A percentile compares a stretch with the other conserved stretches of the same genome.
phyloP scores from a whole-genome alignment of 2,113 vertebrate species.

The Corythoichthys haematopterus region DNA sequence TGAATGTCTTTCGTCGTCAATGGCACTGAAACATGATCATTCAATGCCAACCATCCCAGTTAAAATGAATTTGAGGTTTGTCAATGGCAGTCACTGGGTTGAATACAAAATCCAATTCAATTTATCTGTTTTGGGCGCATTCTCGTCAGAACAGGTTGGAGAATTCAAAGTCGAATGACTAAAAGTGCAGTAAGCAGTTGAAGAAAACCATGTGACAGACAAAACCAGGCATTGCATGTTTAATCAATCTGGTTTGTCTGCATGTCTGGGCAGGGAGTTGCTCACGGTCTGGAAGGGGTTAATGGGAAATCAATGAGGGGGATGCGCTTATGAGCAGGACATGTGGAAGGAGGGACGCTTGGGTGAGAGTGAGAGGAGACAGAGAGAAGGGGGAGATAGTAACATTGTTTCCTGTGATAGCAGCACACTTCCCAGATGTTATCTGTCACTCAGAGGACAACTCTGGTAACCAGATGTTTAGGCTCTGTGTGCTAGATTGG shows the following conservation, averaged over 20 bases:
- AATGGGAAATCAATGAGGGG: slow-evolving; percentile 75
- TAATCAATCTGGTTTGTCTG: slow-evolving; percentile 69
- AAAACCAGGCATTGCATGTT: slow-evolving; percentile 50
- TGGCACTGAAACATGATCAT: no score
- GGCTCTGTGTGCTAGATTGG: slow-evolving; percentile 46
- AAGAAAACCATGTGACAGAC: slow-evolving; percentile 39
- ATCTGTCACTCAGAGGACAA: slow-evolving; percentile 73
- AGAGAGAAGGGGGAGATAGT: slow-evolving; percentile 49
- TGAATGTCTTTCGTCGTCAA: no score
- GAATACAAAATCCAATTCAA: neutral
- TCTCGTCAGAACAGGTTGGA: neutral
- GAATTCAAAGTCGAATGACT: slow-evolving; percentile 1
- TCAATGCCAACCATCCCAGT: no score
- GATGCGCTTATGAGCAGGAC: slow-evolving; percentile 68
- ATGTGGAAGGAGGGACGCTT: slow-evolving; percentile 47
- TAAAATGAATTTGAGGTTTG: no score
- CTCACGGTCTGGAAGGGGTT: slow-evolving; percentile 70
- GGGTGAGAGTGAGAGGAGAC: slow-evolving; percentile 29
- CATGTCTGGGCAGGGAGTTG: slow-evolving; percentile 57
- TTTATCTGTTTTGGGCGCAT: neutral
- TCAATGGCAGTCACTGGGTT: no score
- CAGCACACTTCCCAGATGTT: slow-evolving; percentile 77
- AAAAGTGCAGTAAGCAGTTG: slow-evolving; percentile 11
- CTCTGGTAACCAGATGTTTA: slow-evolving; percentile 75
- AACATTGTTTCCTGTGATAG: slow-evolving; percentile 76